Evolutionary conservation across 2,797 vertebrate genomes (phyloP).

Genomic region (Diceros bicornis): DNA sequence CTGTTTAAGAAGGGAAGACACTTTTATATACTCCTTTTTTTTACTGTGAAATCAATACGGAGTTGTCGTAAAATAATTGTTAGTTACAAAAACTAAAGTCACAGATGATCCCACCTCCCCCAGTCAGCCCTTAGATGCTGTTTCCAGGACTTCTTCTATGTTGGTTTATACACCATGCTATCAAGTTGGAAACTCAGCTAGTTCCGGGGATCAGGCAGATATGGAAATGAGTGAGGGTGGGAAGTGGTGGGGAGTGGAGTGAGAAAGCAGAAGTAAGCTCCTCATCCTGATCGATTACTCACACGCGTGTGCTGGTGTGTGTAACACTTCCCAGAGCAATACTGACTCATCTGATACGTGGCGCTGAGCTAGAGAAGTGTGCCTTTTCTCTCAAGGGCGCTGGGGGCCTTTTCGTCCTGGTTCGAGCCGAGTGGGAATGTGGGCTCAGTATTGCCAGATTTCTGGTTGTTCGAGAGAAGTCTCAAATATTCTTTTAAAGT

Average conservation of each 20-base stretch:
- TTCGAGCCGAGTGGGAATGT: background rate
- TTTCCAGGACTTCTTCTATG: background rate
- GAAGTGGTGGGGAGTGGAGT: background rate
- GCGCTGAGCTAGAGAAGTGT: background rate
- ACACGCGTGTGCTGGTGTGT: fast-evolving
- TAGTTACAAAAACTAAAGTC: background rate
- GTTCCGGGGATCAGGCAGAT: background rate
- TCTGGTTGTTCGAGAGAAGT: background rate
- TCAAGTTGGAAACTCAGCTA: background rate
- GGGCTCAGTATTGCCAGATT: background rate
- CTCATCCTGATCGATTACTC: fast-evolving
- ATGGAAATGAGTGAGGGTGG: background rate
- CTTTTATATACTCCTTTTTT: background rate
- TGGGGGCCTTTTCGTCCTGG: background rate
- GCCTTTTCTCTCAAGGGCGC: background rate
- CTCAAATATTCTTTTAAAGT: background rate
- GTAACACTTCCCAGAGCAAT: too few relatives aligned
- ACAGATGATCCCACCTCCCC: background rate
- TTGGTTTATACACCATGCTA: background rate
- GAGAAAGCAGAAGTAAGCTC: background rate
- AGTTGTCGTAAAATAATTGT: background rate
- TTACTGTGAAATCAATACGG: background rate
- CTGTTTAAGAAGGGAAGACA: background rate
- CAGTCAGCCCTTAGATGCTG: background rate
- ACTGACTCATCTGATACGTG: fast-evolving